phyloP scores from a whole-genome alignment of 2,797 vertebrate species.

The Spinibarbus caldwelli region DNA sequence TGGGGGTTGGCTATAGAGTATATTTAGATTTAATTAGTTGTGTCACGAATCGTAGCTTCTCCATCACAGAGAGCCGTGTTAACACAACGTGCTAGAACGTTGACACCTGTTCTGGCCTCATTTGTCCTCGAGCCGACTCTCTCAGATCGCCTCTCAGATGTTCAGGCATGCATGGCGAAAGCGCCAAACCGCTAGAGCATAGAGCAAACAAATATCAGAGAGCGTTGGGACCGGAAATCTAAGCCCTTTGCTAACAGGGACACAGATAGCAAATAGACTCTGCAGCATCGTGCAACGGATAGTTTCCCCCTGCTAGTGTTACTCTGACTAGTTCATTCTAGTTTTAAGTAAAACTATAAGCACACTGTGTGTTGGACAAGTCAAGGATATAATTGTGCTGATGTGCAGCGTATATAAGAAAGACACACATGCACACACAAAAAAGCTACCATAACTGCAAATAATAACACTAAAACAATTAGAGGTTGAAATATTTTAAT shows the following conservation, averaged over 20 bases:
- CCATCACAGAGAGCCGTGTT: constrained; percentile 38
- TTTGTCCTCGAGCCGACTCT: constrained; percentile 45
- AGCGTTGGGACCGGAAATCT: constrained; percentile 72
- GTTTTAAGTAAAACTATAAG: constrained; percentile 26
- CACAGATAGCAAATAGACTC: constrained; percentile 75
- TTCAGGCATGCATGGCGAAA: constrained; percentile 52
- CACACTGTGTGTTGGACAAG: neutral
- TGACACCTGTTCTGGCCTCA: constrained; percentile 50
- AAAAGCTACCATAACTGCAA: constrained; percentile 14
- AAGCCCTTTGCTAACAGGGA: constrained; percentile 75
- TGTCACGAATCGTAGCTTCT: constrained; percentile 44
- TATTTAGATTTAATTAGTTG: constrained; percentile 57
- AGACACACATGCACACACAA: neutral
- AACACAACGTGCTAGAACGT: constrained; percentile 20
- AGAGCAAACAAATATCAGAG: constrained; percentile 76
- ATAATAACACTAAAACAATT: constrained; percentile 11
- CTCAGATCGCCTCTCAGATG: constrained; percentile 48
- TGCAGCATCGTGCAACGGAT: constrained; percentile 73
- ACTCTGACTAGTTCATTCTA: constrained; percentile 53
- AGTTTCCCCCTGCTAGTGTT: constrained; percentile 62
- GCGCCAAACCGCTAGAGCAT: constrained; percentile 43
- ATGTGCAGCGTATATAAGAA: neutral
- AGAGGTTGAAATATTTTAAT: constrained; percentile 36
- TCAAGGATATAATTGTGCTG: neutral
- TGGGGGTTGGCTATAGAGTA: constrained; percentile 30